Conservation (phyloP, 2,797 vertebrate genomes). For the Austrolebias charrua region DNA sequence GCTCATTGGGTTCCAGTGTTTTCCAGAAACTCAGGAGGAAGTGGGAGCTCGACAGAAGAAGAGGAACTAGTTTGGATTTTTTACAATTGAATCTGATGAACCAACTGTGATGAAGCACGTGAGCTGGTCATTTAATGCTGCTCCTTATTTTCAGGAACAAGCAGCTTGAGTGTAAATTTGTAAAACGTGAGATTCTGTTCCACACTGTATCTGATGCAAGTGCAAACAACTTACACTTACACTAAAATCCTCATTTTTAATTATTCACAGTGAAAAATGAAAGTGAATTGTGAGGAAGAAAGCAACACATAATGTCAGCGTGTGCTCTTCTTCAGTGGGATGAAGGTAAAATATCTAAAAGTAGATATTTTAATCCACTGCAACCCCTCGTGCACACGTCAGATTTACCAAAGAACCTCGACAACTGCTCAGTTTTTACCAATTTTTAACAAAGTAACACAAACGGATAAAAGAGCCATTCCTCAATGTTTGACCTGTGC, state of each 20-base stretch:
- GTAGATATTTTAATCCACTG: conserved; percentile 5
- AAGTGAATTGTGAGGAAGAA: neutral
- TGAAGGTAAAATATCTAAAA: no score
- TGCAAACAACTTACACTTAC: conserved; percentile 1
- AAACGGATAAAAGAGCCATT: conserved; percentile 22
- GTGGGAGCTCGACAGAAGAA: conserved; percentile 86
- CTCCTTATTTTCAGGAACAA: conserved; percentile 36
- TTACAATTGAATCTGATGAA: neutral
- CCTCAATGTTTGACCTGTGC: conserved; percentile 24
- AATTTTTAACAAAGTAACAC: conserved; percentile 1
- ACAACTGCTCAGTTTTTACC: conserved; percentile 5
- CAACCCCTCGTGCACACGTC: neutral
- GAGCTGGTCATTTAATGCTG: neutral
- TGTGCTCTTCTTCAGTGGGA: neutral
- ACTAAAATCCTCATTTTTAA: neutral
- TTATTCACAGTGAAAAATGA: no score
- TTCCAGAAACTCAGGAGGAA: conserved; percentile 79
- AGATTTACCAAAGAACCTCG: conserved; percentile 23
- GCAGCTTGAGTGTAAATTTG: conserved; percentile 16
- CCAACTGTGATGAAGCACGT: conserved; percentile 14
- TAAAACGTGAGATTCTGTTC: conserved; percentile 16
- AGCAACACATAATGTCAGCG: neutral
- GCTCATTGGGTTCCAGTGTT: conserved; percentile 89
- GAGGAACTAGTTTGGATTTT: conserved; percentile 77
- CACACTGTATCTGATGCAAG: neutral